Percentiles rank a stretch among this genome's conserved stretches.
Conservation (phyloP, 1,140 invertebrate species). For the Orussus abietinus region DNA sequence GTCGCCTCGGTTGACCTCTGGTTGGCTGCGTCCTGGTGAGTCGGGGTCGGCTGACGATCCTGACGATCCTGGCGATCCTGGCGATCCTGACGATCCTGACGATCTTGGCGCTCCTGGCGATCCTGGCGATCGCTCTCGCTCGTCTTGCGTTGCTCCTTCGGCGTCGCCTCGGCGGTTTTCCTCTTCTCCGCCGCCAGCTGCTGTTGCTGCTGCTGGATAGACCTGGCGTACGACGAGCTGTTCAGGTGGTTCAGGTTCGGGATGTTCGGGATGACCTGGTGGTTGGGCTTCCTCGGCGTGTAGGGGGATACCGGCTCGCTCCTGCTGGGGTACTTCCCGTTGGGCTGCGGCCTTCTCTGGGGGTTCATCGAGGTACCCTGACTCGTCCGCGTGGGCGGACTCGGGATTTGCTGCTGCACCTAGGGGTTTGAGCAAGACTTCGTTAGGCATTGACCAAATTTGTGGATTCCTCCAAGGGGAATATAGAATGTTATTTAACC, state of each 20-base stretch:
- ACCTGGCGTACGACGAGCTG: constrained; percentile 24
- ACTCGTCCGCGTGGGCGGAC: no score
- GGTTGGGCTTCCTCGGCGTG: constrained; percentile 42
- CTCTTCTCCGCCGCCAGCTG: constrained; percentile 39
- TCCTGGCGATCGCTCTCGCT: constrained; percentile 33
- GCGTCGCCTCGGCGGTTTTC: constrained; percentile 27
- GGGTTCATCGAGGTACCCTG: constrained; percentile 22
- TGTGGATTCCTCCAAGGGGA: no score
- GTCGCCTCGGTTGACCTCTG: constrained; percentile 14
- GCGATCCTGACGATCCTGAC: constrained; percentile 13
- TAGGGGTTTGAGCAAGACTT: no score
- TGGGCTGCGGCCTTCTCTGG: constrained; percentile 24
- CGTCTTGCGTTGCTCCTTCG: constrained; percentile 23
- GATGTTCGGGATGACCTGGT: constrained; percentile 44
- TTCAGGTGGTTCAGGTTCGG: constrained; percentile 48
- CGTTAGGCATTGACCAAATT: no score
- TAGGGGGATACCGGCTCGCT: constrained; percentile 43
- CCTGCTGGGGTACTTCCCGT: constrained; percentile 39
- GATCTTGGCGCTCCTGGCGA: constrained; percentile 12
- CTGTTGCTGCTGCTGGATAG: constrained; percentile 13
- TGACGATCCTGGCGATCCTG: constrained; percentile 19
- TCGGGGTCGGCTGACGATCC: constrained; percentile 21
- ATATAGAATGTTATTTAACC: no score
- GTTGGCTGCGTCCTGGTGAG: constrained; percentile 4
- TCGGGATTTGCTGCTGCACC: constrained; percentile 21